Evolutionary conservation across 2,888 invertebrate species (phyloP).

Genomic region (Calameuta pallipes): DNA sequence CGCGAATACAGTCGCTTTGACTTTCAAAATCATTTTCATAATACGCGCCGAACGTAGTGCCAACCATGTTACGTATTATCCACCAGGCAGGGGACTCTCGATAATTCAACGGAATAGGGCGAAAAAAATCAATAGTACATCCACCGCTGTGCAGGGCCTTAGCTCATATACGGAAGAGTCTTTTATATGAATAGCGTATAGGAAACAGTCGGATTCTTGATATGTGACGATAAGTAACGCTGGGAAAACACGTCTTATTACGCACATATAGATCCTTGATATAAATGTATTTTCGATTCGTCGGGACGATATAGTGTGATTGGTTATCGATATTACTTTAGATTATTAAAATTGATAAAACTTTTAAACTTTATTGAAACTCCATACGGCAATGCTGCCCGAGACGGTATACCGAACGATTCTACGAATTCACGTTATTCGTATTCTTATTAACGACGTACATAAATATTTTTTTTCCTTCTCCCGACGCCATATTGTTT

Average conservation of each 20-base stretch:
- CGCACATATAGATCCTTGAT: not conserved
- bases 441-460: too few species aligned
- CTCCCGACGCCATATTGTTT: too few species aligned
- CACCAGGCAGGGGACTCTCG: constrained; percentile 37
- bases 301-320: not conserved
- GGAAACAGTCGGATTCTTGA: not conserved
- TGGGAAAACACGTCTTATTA: not conserved
- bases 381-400: not conserved
- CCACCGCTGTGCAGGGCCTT: constrained; percentile 39
- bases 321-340: not conserved
- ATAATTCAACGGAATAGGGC: constrained; percentile 57
- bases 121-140: constrained; percentile 61
- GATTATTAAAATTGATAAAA: not conserved
- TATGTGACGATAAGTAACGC: not conserved
- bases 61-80: not conserved
- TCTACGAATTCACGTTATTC: too few species aligned
- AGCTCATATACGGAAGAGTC: not conserved
- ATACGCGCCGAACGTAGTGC: not conserved
- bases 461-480: too few species aligned
- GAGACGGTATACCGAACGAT: not conserved
- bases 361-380: not conserved
- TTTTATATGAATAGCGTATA: not conserved
- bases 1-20: not conserved
- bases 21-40: not conserved
- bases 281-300: not conserved